Evolutionary conservation across 2,797 vertebrate species (phyloP), one percentile per base, ranked within the genome.

Genomic region (Betta splendens): DNA sequence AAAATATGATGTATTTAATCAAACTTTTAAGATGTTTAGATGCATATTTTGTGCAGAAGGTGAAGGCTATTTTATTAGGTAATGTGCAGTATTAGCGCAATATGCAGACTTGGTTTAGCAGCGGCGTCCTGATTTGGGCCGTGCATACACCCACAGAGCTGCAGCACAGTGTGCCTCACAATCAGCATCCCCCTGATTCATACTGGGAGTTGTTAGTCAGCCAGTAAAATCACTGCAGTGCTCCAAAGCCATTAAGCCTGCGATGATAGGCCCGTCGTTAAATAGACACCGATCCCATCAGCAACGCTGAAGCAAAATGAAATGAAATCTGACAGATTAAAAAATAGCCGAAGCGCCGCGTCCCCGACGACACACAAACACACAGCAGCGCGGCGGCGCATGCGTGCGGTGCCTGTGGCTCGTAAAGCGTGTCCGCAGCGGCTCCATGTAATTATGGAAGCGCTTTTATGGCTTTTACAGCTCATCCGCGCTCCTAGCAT

Each of bases 401-500:
- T 31, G 35, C 51, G 26, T 31, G 35, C 50, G 69, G 48, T 83
- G 87, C 88, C 72, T 48, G 85, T n/a, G 81, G 68, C 39, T 81
- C 73, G 65, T 89, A 89, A 90, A 89, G 75, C 50, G 52, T 52
- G 63, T 63, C 72, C 58, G 43, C 69, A 50, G 77, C 67, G 66
- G 70, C 75, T 75, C 69, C 51, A 67, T 83, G 80, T 87, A 86
- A 90, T 91, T 84, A 90, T 40, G 43, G 62, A 55, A 79, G 75
- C 64, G 20, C 55, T 84, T 90, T 90, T 84, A 89, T 86, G 67
- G 74, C 49, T 83, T 84, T 90, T 87, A 91, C 87, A 85, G 77
- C 85, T 89, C 77, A 82, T 80, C 76, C 65, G 79, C 53, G 74
- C 72, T 77, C 55, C 70, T 40, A 52, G 64, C 51, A 61, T 79